Evolutionary conservation across 2,888 invertebrate species (phyloP).

Genomic region (Pardosa pseudoannulata): DNA sequence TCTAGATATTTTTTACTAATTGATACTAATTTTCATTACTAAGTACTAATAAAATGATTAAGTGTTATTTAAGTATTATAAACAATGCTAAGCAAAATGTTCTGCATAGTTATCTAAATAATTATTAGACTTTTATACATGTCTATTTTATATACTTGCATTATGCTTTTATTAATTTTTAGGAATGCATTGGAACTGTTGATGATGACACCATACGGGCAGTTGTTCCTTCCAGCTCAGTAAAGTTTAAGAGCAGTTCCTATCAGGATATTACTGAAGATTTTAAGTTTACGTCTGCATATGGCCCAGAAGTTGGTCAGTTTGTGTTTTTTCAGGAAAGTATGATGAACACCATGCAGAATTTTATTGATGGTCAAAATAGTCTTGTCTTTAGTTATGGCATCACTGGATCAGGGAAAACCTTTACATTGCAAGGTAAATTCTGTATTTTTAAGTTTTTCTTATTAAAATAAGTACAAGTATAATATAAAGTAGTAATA

Average conservation of each 20-base stretch:
- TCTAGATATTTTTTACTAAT: too few species aligned
- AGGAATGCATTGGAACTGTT: constrained; percentile 46
- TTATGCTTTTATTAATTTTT: neutral
- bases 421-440: constrained; percentile 85
- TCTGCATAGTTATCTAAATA: too few species aligned
- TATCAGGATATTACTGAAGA: constrained; percentile 54
- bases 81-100: too few species aligned
- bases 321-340: constrained; percentile 81
- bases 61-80: too few species aligned
- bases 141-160: too few species aligned
- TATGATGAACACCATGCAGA: constrained; percentile 81
- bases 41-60: too few species aligned
- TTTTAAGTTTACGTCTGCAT: constrained; percentile 80
- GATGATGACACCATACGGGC: constrained; percentile 42
- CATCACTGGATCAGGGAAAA: constrained; percentile 92
- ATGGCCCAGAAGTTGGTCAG: constrained; percentile 79
- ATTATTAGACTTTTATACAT: too few species aligned
- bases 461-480: too few species aligned
- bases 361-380: constrained; percentile 83
- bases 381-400: constrained; percentile 91
- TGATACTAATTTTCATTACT: too few species aligned
- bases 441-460: too few species aligned
- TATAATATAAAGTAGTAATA: too few species aligned
- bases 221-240: constrained; percentile 40
- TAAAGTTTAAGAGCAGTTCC: constrained; percentile 30